These are phyloP conservation scores for Syngnathus scovelli DNA, from an alignment of 2,113 vertebrate genomes.

Conservation along the genomic window DNA sequence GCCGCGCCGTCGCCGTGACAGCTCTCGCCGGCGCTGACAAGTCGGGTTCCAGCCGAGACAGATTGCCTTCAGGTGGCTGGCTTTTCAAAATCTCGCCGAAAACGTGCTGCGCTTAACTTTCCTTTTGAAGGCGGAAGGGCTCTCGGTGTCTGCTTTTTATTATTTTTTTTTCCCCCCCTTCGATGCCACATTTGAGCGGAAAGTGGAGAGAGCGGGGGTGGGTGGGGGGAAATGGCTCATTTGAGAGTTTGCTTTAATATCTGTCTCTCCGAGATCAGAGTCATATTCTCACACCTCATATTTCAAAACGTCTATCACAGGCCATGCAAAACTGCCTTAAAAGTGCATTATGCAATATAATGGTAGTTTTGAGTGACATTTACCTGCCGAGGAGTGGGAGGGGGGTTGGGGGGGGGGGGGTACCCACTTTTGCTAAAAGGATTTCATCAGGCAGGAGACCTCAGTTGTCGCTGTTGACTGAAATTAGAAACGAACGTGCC, in stretches of 20 bases:
- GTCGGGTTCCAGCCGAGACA: conserved; percentile 59
- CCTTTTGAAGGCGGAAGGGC: conserved; percentile 69
- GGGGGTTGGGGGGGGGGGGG: conserved; percentile 24
- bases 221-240: conserved; percentile 34
- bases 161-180: conserved; percentile 28
- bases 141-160: conserved; percentile 44
- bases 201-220: background rate
- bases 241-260: conserved; percentile 71
- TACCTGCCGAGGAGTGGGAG: conserved; percentile 32
- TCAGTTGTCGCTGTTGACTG: conserved; percentile 38
- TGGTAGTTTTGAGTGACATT: conserved; percentile 57
- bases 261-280: conserved; percentile 70
- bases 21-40: conserved; percentile 61
- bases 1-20: conserved; percentile 51
- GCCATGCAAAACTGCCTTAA: conserved; percentile 60
- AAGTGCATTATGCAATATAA: conserved; percentile 70
- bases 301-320: conserved; percentile 59
- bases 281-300: conserved; percentile 61
- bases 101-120: conserved; percentile 59
- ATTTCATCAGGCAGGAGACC: conserved; percentile 54
- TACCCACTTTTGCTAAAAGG: conserved; percentile 56
- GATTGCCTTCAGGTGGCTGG: conserved; percentile 68
- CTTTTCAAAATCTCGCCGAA: conserved; percentile 53
- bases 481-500: conserved; percentile 43
- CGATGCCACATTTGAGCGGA: conserved; percentile 56